Conservation (phyloP, 2,888 invertebrate species). For the Stenchaetothrips biformis region DNA sequence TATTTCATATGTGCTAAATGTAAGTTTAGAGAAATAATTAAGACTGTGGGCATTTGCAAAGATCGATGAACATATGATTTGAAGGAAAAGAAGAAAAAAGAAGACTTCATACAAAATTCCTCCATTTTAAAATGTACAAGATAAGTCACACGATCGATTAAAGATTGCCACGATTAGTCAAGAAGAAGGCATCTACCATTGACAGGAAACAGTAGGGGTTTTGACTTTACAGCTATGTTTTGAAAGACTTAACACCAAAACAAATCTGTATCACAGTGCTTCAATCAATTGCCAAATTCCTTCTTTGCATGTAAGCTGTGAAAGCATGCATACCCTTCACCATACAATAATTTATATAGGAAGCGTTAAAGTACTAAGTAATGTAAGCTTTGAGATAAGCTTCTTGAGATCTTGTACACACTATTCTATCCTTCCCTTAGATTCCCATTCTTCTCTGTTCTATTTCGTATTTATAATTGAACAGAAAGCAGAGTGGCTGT, state of each 20-base stretch:
- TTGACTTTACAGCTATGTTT: neutral
- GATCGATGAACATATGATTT: neutral
- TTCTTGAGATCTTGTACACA: slow-evolving; percentile 9
- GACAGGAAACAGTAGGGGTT: neutral
- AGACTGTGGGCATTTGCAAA: neutral
- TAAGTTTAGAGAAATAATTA: slow-evolving; percentile 6
- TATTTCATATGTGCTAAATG: slow-evolving; percentile 22
- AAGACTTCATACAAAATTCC: neutral
- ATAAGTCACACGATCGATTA: neutral
- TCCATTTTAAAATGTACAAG: neutral
- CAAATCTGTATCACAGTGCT: neutral
- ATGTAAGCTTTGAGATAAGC: neutral
- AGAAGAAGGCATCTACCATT: neutral
- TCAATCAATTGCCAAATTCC: neutral
- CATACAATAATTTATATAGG: neutral
- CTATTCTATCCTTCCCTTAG: slow-evolving; percentile 11
- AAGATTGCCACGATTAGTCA: neutral
- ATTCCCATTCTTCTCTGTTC: slow-evolving; percentile 16
- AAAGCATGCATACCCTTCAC: neutral
- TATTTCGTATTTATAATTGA: neutral
- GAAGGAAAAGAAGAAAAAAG: neutral
- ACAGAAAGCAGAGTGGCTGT: neutral
- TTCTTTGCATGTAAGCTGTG: neutral
- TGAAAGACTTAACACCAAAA: neutral
- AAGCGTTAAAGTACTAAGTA: neutral